phyloP scores from a whole-genome alignment of 1,140 invertebrate genomes.

The Neodiprion lecontei region DNA sequence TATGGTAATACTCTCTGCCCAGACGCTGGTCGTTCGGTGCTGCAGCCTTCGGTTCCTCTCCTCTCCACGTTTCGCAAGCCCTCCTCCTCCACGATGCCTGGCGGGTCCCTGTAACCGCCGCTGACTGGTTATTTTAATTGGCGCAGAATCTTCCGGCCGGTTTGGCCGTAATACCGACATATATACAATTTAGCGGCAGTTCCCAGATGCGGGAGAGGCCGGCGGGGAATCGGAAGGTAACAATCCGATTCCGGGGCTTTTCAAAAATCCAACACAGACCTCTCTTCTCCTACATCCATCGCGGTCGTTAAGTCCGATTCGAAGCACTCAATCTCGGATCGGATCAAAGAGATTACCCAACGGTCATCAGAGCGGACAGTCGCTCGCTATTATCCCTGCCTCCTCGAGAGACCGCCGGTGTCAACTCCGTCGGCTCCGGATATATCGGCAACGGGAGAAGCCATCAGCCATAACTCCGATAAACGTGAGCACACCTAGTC shows the following conservation, averaged over 20 bases:
- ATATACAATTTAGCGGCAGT: background rate
- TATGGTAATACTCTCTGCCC: slow-evolving; percentile 40
- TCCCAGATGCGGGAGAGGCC: background rate
- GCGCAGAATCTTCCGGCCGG: background rate
- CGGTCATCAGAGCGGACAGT: slow-evolving; percentile 6
- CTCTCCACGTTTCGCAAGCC: background rate
- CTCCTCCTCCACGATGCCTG: background rate
- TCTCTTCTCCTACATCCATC: background rate
- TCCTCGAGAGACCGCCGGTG: background rate
- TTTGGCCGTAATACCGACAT: background rate
- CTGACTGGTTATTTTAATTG: slow-evolving; percentile 5
- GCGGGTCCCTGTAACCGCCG: background rate
- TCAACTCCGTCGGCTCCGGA: background rate
- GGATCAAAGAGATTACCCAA: background rate
- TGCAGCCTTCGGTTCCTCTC: background rate
- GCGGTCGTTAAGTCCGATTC: background rate
- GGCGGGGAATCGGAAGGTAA: background rate
- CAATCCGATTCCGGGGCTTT: background rate
- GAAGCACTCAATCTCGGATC: slow-evolving; percentile 9
- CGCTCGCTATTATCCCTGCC: background rate
- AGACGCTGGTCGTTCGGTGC: background rate
- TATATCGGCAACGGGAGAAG: background rate
- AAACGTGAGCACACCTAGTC: slow-evolving; percentile 14
- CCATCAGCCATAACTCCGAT: slow-evolving; percentile 37
- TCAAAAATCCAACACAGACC: background rate